These are phyloP conservation scores for Echeneis naucrates DNA, from an alignment of 2,797 vertebrate genomes.

Conservation along the genomic window DNA sequence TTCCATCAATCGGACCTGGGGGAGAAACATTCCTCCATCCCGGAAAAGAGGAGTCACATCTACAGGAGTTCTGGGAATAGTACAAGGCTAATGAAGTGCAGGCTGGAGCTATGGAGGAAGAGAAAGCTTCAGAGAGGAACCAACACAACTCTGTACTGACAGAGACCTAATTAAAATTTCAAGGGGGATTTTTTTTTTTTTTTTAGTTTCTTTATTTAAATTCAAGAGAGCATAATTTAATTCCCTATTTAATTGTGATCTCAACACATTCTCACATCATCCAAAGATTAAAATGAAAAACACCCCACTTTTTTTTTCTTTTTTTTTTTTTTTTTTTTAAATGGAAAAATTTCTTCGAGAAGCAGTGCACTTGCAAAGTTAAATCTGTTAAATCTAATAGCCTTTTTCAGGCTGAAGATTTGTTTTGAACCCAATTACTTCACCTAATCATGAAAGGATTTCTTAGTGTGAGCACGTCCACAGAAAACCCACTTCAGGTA, in stretches of 20 bases:
- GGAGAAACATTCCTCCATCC: slow-evolving; percentile 81
- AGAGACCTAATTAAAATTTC: slow-evolving; percentile 23
- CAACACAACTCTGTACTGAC: slow-evolving; percentile 30
- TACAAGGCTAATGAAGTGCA: slow-evolving; percentile 84
- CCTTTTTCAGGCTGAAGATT: background rate
- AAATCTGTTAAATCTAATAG: too few relatives aligned
- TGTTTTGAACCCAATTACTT: slow-evolving; percentile 4
- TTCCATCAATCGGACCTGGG: slow-evolving; percentile 79
- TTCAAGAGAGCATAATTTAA: slow-evolving; percentile 8
- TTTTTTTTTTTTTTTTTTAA: too few relatives aligned
- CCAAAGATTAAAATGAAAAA: slow-evolving; percentile 7
- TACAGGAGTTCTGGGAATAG: slow-evolving; percentile 82
- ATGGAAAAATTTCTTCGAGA: slow-evolving; percentile 10
- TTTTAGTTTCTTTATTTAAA: background rate
- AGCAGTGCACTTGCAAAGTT: background rate
- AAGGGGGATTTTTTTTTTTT: background rate
- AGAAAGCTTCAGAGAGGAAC: slow-evolving; percentile 51
- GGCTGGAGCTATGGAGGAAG: slow-evolving; percentile 61
- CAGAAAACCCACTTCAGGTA: background rate
- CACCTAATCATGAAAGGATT: background rate
- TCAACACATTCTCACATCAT: too few relatives aligned
- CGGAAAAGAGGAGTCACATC: slow-evolving; percentile 83
- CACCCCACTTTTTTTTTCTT: slow-evolving; percentile 23
- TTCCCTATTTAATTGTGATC: slow-evolving; percentile 16
- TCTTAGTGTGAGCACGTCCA: background rate